Conservation (phyloP, 2,113 vertebrate genomes). For the Microcebus murinus region DNA sequence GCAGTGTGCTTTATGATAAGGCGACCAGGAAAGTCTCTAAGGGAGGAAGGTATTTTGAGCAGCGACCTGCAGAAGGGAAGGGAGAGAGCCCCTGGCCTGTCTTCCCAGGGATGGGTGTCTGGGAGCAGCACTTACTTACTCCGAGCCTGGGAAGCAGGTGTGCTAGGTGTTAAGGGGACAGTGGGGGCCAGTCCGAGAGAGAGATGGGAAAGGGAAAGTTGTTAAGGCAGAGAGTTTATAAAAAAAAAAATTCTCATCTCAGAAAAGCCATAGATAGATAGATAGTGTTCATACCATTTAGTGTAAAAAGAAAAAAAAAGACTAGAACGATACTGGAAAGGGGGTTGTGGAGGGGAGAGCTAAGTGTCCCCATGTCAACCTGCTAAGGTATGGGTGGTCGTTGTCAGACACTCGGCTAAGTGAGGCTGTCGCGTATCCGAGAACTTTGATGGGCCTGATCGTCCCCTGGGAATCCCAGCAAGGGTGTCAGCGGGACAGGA, state of each 20-base stretch:
- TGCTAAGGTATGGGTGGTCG: accelerated
- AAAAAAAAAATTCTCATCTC: background rate
- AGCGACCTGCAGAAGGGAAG: background rate
- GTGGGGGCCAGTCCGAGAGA: background rate
- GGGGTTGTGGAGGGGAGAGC: accelerated
- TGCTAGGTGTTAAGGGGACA: background rate
- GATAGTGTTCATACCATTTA: background rate
- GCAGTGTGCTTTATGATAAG: background rate
- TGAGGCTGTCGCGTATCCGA: too few relatives aligned
- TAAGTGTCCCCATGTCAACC: too few relatives aligned
- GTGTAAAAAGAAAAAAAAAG: background rate
- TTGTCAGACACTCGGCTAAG: background rate
- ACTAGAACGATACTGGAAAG: background rate
- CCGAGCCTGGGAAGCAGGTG: accelerated
- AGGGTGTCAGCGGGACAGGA: background rate
- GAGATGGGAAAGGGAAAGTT: background rate
- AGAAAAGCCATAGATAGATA: background rate
- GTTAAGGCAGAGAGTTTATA: background rate
- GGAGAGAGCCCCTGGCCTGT: background rate
- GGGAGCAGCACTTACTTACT: too few relatives aligned
- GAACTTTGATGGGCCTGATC: accelerated
- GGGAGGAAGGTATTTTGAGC: background rate
- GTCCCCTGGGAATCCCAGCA: background rate
- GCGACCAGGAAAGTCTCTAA: background rate
- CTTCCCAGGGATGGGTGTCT: too few relatives aligned